Evolutionary conservation across 2,888 invertebrate species (phyloP), one percentile per base, ranked within the genome.

Genomic region (Strigamia transsilvanica): DNA sequence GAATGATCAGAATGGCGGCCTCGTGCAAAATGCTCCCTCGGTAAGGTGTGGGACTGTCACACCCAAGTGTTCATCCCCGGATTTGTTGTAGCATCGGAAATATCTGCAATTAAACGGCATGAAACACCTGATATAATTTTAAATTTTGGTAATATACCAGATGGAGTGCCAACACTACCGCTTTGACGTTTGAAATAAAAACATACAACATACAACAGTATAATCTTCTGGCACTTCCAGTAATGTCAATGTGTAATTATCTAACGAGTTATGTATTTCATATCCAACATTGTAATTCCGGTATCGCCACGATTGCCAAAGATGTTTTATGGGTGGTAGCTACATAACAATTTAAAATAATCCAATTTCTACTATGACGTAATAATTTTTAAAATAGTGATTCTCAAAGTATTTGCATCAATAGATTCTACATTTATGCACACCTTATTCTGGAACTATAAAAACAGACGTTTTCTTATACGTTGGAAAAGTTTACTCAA

Each of bases 171-270:
- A 51, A 51, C n/a, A n/a, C 51, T 51, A 4, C 77, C 77, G n/a
- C n/a, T 21, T n/a, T 9, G n/a, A 13, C 34, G 77, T 23, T 77
- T 77, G 13, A 77, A 15, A n/a, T n/a, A 77, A 27, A 77, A 13
- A n/a, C 77, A 77, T 0, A 77, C 27, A n/a, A 77, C n/a, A 1
- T n/a, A 77, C 77, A 3, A 27, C 66, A 9, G 12, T 32, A 27
- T 66, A 66, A 66, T 66, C 66, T 66, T 66, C 66, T 5, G 66
- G 66, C 9, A 66, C 66, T 66, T 66, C 66, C 12, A 66, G 15
- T 15, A 27, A 21, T 23, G 23, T 66, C 7, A 66, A 66, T 32
- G 21, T 23, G 15, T 66, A 66, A 10, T 5, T 12, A 13, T 66
- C 66, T 23, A 7, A 23, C 10, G 66, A 27, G 23, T 15, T 27